Base-by-base conservation (phyloP, 2,888 invertebrate species). In the Aphrophora alni region DNA sequence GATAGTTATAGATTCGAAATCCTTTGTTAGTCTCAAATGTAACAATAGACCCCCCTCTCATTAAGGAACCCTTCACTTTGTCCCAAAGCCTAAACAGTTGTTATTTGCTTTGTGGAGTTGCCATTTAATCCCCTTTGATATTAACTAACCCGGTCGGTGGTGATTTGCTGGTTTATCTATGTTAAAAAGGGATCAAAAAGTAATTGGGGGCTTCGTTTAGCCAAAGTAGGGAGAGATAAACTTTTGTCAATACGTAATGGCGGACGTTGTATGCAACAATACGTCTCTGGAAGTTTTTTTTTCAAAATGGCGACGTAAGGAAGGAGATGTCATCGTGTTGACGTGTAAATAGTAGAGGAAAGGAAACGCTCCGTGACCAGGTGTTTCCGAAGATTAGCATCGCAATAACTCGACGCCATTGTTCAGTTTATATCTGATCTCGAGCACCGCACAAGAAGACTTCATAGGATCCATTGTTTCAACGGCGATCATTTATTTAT, bases 381-480 rank as follows among this genome's bases (percentile, higher is more conserved):
- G 59, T 59, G 59, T 59, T 59, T 21, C 59, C 21, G n/a, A 59
- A 59, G 59, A 59, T 59, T 59, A 59, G 59, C 59, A 59, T 59
- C 59, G n/a, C 59, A 59, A 59, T 59, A 59, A 59, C 59, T 59
- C 21, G 59, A 59, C 59, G 59, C 21, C 59, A 59, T 59, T 59
- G 59, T 59, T 21, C 21, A 4, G 7, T 21, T 21, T 21, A 4
- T 59, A 59, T 59, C 59, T 59, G 59, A 44, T 44, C 14, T 17
- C 12, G 59, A 59, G 59, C 59, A 21, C 59, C 44, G 44, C 44
- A 44, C 44, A 44, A 44, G 44, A 44, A 44, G 44, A 44, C 44
- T 44, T 44, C 44, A 44, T 44, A 5, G 59, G 4, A 8, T 21
- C 59, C 59, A 59, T 59, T 59, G 59, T 59, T 59, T 59, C 59